Evolutionary conservation across 2,888 invertebrate species (phyloP).

Genomic region (Eupithecia subumbrata): DNA sequence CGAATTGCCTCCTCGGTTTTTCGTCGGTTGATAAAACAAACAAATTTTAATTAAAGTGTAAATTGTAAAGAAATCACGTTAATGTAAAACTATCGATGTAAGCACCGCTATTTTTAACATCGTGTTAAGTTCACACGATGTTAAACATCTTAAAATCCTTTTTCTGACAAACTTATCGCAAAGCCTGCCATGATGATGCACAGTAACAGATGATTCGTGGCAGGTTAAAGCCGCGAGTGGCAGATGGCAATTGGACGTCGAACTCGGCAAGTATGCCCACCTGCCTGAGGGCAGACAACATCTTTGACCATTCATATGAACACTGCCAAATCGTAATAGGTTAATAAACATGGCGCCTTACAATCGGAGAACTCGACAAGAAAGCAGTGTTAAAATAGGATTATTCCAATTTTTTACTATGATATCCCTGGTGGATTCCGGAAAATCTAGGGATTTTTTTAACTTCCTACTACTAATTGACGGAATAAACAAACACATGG

Average conservation of each 20-base stretch:
- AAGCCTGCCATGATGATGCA: background rate
- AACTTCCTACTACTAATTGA: no score
- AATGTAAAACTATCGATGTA: background rate
- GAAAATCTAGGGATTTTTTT: no score
- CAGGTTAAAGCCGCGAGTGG: conserved; percentile 1
- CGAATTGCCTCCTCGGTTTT: no score
- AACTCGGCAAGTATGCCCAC: conserved; percentile 10
- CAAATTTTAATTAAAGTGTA: no score
- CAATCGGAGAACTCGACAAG: no score
- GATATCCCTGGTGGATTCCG: no score
- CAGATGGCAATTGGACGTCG: conserved; percentile 18
- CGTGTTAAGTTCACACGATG: no score
- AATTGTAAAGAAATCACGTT: no score
- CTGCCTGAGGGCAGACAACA: background rate
- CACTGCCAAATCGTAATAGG: background rate
- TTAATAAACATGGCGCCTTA: background rate
- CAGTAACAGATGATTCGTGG: conserved; percentile 1
- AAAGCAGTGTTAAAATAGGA: no score
- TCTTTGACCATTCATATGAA: conserved; percentile 3
- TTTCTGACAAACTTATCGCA: background rate
- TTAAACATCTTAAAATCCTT: background rate
- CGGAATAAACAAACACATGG: no score
- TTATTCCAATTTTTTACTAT: no score
- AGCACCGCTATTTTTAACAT: background rate
- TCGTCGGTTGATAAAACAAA: no score